phyloP scores from a whole-genome alignment of 2,113 vertebrate genomes.

The Ammodytes marinus region DNA sequence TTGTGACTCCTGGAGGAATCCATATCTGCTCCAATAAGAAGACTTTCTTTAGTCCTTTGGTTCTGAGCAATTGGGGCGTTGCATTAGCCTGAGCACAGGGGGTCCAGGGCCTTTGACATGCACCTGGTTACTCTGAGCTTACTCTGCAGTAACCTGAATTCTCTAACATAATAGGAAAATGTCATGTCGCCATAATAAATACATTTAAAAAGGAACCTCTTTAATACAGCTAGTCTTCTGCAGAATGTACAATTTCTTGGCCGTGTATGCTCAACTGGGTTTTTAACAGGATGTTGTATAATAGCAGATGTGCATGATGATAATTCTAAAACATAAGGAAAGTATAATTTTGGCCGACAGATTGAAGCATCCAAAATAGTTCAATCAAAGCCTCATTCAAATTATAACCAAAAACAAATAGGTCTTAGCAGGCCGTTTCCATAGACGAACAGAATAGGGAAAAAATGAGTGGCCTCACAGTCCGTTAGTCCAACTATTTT shows the following conservation, averaged over 20 bases:
- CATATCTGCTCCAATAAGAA: constrained; percentile 28
- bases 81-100: constrained; percentile 4
- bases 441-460: constrained; percentile 31
- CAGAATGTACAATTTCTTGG: not conserved
- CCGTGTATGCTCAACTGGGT: not conserved
- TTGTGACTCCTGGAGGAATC: constrained; percentile 49
- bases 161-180: not conserved
- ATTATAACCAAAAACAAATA: constrained; percentile 4
- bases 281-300: not conserved
- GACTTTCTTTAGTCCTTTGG: constrained; percentile 25
- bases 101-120: not conserved
- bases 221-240: constrained; percentile 11
- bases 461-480: constrained; percentile 11
- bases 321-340: not conserved
- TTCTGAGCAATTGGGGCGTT: not conserved
- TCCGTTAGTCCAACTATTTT: constrained; percentile 35
- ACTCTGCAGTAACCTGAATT: constrained; percentile 1
- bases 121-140: not conserved
- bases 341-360: not conserved
- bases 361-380: constrained; percentile 6
- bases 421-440: constrained; percentile 1
- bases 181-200: not conserved
- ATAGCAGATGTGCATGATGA: constrained; percentile 18
- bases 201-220: not conserved
- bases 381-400: constrained; percentile 7